phyloP scores from a whole-genome alignment of 2,113 vertebrate species.

The Hiodon alosoides region DNA sequence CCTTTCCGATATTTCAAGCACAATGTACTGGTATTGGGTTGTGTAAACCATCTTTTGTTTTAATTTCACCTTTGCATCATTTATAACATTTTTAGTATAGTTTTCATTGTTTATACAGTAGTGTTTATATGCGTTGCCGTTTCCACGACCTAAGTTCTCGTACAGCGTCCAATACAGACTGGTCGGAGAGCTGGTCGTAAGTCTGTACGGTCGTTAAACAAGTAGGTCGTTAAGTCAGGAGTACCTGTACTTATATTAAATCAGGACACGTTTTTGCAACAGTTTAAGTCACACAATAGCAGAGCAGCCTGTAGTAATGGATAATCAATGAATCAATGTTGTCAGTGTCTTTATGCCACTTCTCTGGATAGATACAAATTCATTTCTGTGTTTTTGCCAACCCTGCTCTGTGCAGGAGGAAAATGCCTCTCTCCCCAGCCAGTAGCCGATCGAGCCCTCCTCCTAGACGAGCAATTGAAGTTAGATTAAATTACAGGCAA shows the following conservation, averaged over 20 bases:
- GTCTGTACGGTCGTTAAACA: background rate
- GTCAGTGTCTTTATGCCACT: background rate
- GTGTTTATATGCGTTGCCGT: too few species aligned
- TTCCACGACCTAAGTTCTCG: too few species aligned
- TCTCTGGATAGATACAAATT: background rate
- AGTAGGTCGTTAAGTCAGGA: background rate
- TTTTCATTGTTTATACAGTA: too few species aligned
- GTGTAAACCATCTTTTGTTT: too few species aligned
- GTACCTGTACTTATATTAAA: background rate
- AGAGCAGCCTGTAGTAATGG: background rate
- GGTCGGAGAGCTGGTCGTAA: slow-evolving; percentile 1
- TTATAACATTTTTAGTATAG: too few species aligned
- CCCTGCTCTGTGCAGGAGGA: background rate
- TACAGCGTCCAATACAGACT: too few species aligned
- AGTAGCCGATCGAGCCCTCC: slow-evolving; percentile 3
- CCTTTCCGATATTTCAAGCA: too few species aligned
- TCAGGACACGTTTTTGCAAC: background rate
- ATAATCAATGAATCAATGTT: background rate
- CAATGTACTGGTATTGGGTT: too few species aligned
- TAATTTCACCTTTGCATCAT: too few species aligned
- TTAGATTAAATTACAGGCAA: slow-evolving; percentile 17
- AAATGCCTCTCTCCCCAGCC: background rate
- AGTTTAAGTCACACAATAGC: background rate
- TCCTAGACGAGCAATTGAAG: background rate
- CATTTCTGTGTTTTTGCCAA: background rate